Percentiles rank a stretch among this genome's conserved stretches.
These are phyloP conservation scores for Macquaria ambigua DNA, from an alignment of 2,113 vertebrate species.

Conservation along the genomic window DNA sequence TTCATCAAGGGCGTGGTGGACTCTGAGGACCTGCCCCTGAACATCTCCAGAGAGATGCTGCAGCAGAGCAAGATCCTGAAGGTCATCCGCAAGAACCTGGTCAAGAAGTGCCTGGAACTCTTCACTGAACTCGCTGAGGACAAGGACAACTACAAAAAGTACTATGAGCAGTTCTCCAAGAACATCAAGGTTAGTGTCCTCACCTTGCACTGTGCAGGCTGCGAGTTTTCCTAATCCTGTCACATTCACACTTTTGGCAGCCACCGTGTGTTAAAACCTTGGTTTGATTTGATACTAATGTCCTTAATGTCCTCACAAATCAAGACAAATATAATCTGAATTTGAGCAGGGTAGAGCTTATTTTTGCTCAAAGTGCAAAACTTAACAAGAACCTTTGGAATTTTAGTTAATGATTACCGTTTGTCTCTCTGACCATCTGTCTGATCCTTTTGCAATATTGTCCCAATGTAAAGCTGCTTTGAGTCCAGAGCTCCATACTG, in stretches of 20 bases:
- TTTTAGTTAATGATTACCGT: not conserved
- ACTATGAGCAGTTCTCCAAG: constrained; percentile 97
- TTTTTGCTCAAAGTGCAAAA: not conserved
- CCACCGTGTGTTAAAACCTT: not conserved
- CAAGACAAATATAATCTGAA: not conserved
- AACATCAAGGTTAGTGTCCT: constrained; percentile 91
- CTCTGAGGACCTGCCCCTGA: constrained; percentile 96
- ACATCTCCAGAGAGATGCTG: constrained; percentile 97
- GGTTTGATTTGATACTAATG: not conserved
- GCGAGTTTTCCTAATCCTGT: not conserved
- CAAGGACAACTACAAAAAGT: constrained; percentile 98
- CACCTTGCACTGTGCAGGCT: not conserved
- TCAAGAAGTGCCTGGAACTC: constrained; percentile 97
- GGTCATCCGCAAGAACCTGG: constrained; percentile 97
- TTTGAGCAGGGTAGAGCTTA: not conserved
- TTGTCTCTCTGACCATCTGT: constrained; percentile 40
- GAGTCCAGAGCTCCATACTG: constrained; percentile 8
- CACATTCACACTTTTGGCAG: not conserved
- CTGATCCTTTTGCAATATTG: constrained; percentile 51
- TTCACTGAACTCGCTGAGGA: constrained; percentile 95
- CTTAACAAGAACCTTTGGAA: not conserved
- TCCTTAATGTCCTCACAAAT: not conserved
- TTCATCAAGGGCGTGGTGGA: constrained; percentile 97
- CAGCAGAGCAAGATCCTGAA: constrained; percentile 99
- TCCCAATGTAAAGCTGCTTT: constrained; percentile 53